Percentiles rank a stretch among this genome's conserved stretches.
Conservation (phyloP, 2,888 invertebrate genomes). For the Sarcophaga rosellei region DNA sequence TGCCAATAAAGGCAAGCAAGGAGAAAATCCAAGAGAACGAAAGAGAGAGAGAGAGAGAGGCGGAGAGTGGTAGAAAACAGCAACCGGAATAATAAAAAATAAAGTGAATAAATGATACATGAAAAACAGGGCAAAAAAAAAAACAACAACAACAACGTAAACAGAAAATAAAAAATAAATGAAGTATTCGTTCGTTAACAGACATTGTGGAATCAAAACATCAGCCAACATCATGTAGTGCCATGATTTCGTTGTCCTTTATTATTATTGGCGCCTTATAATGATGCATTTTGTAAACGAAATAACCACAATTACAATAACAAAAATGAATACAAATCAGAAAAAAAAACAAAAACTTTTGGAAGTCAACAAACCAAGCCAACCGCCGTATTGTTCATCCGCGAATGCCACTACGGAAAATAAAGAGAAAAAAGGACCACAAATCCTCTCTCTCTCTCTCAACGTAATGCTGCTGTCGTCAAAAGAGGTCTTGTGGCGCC, state of each 20-base stretch:
- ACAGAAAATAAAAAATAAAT: not conserved
- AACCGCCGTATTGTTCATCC: not conserved
- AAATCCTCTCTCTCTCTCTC: not conserved
- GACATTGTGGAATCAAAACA: slow-evolving; percentile 60
- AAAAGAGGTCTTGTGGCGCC: slow-evolving; percentile 35
- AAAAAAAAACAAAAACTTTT: slow-evolving; percentile 22
- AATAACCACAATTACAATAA: slow-evolving; percentile 14
- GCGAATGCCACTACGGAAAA: slow-evolving; percentile 3
- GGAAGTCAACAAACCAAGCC: slow-evolving; percentile 30
- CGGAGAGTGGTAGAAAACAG: not conserved
- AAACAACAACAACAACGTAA: not conserved
- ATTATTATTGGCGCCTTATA: slow-evolving; percentile 42
- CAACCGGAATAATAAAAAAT: not conserved
- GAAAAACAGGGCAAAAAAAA: not conserved
- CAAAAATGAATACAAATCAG: slow-evolving; percentile 25
- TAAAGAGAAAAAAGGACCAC: slow-evolving; percentile 5
- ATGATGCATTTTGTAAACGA: slow-evolving; percentile 28
- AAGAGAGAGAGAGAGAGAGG: too few relatives aligned
- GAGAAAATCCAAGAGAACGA: too few relatives aligned
- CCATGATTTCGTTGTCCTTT: slow-evolving; percentile 14
- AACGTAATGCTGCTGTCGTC: not conserved
- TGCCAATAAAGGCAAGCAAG: not conserved
- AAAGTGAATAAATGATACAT: not conserved
- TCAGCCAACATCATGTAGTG: slow-evolving; percentile 13
- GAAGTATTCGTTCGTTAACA: slow-evolving; percentile 8